Evolutionary conservation across 1,140 invertebrate species (phyloP).

Genomic region (Brachionus paranguensis): DNA sequence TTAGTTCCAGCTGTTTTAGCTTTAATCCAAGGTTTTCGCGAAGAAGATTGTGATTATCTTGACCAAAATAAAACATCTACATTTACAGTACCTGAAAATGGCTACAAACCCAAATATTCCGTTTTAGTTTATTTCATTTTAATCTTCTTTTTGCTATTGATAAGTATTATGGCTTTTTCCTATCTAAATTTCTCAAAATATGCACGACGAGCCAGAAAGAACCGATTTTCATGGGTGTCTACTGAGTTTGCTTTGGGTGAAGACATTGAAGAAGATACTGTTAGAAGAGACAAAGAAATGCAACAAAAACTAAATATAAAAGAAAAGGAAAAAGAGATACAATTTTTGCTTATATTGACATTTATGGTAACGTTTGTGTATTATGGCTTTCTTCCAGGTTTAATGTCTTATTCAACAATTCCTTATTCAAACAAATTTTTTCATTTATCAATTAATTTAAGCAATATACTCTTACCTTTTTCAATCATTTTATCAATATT

Average conservation of each 20-base stretch:
- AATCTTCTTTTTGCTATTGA: conserved; percentile 13
- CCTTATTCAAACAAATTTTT: conserved; percentile 31
- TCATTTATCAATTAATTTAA: conserved; percentile 26
- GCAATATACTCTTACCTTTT: not conserved
- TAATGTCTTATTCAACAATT: conserved; percentile 32
- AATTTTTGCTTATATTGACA: not conserved
- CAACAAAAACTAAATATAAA: not conserved
- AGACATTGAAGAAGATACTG: not conserved
- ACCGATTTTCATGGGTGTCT: not conserved
- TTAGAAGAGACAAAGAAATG: not conserved
- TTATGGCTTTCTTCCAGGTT: conserved; percentile 25
- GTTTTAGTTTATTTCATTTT: conserved; percentile 25
- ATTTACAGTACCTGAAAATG: not conserved
- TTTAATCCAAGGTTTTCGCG: conserved; percentile 67
- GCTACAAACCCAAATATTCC: not conserved
- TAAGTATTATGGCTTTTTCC: conserved; percentile 11
- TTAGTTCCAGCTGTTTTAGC: conserved; percentile 77
- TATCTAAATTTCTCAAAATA: conserved; percentile 1
- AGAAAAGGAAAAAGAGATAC: not conserved
- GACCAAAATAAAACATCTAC: not conserved
- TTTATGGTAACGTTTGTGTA: conserved; percentile 30
- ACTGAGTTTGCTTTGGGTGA: not conserved
- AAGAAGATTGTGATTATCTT: not conserved
- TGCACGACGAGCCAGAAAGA: conserved; percentile 3
- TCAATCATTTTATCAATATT: conserved; percentile 31